Base-by-base conservation (phyloP, 2,888 invertebrate species). In the Achlya flavicornis region DNA sequence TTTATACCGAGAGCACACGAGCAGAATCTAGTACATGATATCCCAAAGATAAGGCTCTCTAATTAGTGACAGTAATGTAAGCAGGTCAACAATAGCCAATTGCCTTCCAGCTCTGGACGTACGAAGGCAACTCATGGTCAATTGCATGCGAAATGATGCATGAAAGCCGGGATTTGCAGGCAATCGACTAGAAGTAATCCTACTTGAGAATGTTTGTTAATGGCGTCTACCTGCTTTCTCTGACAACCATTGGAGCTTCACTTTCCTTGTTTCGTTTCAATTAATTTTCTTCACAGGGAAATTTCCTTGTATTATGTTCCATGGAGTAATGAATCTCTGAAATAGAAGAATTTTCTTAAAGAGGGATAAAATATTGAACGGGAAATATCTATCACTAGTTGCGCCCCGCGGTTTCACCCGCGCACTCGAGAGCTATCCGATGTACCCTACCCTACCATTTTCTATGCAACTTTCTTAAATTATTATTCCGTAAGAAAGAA, bases 121-220 rank as follows among this genome's bases (percentile, higher is more conserved):
- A 19, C 19, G 53, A 19, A 53, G 19, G 19, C 8, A 19, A 19
- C 19, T 53, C 19, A 53, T 53, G 53, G 53, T 19, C 53, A 53
- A 53, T 53, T 53, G 19, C 53, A 53, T 53, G 53, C 66, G 64
- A 43, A 66, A 58, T 33, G 26, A 62, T 19, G 61, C 58, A 58
- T 57, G 43, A 53, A 14, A 46, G 41, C n/a, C 16, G 35, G 62
- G 61, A 63, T 66, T 61, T 61, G 19, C 0, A 11, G 8, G 12
- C 53, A 53, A 16, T 57, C 43, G 32, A 33, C 43, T 19, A n/a
- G 58, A 59, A 16, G 53, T 61, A 61, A 48, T 57, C n/a, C 14
- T 6, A 32, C 61, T 32, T 59, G 33, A 48, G 59, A 61, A 33
- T 33, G 46, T 58, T 46, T 58, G 38, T 46, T 64, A 46, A 33